Evolutionary conservation across 2,888 invertebrate genomes (phyloP), one percentile per base, ranked within the genome.

Genomic region (Melanotus villosus): DNA sequence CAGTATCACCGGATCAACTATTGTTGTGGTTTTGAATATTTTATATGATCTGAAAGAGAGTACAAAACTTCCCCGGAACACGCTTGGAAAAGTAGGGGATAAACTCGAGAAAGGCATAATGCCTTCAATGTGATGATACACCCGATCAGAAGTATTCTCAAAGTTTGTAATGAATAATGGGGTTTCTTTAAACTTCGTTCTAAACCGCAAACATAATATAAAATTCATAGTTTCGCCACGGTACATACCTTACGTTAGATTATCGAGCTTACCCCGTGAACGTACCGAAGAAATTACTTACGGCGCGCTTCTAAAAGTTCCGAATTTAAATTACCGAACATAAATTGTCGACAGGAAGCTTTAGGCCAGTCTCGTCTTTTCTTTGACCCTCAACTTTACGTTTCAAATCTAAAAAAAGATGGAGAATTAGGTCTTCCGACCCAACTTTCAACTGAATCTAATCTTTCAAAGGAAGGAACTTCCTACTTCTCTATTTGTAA

Each of bases 151-250:
- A 50, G 30, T 50, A 30, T 14, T 30, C 10, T 16, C 21, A n/a
- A 26, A 50, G 30, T 50, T 50, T 19, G 5, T 50, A 50, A 30
- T 14, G 30, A 50, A 50, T 26, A 50, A 30, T n/a, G 30, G 2
- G 7, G 34, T 7, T 26, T 52, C 14, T 57, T 21, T 36, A 23
- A 38, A 38, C 56, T 21, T 57, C 21, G 36, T 18, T 56, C 10
- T 7, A 18, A 16, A 16, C 16, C 34, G 23, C 23, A 36, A 57
- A 57, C 19, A 52, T 14, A 21, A 38, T 57, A 10, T 57, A 12
- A 50, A 38, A 57, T 57, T 57, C 38, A 23, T 38, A 36, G 21
- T 57, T 56, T 34, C 19, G 16, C 34, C 32, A 16, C 12, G n/a
- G n/a, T n/a, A n/a, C n/a, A 30, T 34, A 57, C 14, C 23, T 57